Percentiles rank a stretch among this genome's conserved stretches.
These are phyloP conservation scores for Vireo griseus DNA, from an alignment of 2,797 vertebrate genomes.

Conservation along the genomic window DNA sequence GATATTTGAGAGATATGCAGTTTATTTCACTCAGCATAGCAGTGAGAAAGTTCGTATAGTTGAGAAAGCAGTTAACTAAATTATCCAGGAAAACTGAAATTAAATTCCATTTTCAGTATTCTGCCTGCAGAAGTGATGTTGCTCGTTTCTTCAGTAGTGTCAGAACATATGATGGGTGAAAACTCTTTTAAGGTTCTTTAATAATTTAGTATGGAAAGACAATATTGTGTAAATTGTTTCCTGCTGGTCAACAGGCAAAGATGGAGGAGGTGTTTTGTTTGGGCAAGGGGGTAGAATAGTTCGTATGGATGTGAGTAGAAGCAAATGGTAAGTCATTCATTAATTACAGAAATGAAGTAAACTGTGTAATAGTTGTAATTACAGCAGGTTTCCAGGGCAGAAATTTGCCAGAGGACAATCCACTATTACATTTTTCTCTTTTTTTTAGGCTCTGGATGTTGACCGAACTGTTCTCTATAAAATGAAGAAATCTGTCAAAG, in stretches of 20 bases:
- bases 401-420: background rate
- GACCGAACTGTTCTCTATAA: conserved; percentile 97
- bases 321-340: background rate
- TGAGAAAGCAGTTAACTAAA: conserved; percentile 1
- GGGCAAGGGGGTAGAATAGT: background rate
- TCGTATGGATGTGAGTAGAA: background rate
- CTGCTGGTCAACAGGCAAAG: background rate
- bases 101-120: conserved; percentile 12
- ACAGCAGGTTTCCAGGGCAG: background rate
- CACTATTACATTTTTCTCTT: background rate
- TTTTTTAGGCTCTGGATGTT: conserved; percentile 89
- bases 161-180: background rate
- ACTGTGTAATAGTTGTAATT: background rate
- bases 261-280: background rate
- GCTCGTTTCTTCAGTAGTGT: background rate
- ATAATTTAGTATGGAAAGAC: background rate
- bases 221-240: background rate
- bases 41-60: background rate
- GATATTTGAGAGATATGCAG: background rate
- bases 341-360: background rate
- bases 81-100: background rate
- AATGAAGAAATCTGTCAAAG: conserved; percentile 99
- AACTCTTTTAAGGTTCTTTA: background rate
- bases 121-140: background rate
- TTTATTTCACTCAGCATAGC: background rate